These are phyloP conservation scores for Dromiciops gliroides DNA, from an alignment of 2,113 vertebrate species.

Conservation along the genomic window DNA sequence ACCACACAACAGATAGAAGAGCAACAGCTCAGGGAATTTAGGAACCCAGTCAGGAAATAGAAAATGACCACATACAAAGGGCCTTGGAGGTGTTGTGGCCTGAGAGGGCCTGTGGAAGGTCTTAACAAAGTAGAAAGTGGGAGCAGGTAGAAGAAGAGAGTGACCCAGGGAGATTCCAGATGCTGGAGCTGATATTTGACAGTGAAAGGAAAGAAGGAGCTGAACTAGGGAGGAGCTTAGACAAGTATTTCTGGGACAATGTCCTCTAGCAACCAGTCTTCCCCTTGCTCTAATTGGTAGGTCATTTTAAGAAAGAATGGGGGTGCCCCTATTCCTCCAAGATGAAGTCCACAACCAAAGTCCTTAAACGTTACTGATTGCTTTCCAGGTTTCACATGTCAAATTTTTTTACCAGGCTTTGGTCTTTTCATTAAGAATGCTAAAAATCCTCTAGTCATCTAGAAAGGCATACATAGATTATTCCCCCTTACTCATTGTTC, in stretches of 20 bases:
- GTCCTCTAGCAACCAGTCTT: background rate
- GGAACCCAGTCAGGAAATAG: background rate
- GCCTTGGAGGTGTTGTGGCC: background rate
- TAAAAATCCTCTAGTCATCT: background rate
- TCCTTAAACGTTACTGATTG: background rate
- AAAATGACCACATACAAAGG: background rate
- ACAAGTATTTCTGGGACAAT: background rate
- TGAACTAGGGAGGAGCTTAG: background rate
- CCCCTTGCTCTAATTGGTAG: background rate
- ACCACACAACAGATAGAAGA: background rate
- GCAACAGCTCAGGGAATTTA: background rate
- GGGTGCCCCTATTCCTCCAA: background rate
- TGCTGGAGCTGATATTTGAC: background rate
- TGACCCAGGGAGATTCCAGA: no score
- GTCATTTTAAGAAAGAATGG: background rate
- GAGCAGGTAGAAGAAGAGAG: background rate
- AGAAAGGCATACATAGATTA: background rate
- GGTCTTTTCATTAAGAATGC: background rate
- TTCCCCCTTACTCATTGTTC: background rate
- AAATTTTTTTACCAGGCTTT: background rate
- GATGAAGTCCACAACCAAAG: background rate
- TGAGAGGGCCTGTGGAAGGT: background rate
- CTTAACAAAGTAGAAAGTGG: background rate
- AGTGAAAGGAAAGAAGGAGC: background rate
- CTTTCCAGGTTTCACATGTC: background rate